Conservation (phyloP, 2,797 vertebrate genomes). For the Aplochiton taeniatus region DNA sequence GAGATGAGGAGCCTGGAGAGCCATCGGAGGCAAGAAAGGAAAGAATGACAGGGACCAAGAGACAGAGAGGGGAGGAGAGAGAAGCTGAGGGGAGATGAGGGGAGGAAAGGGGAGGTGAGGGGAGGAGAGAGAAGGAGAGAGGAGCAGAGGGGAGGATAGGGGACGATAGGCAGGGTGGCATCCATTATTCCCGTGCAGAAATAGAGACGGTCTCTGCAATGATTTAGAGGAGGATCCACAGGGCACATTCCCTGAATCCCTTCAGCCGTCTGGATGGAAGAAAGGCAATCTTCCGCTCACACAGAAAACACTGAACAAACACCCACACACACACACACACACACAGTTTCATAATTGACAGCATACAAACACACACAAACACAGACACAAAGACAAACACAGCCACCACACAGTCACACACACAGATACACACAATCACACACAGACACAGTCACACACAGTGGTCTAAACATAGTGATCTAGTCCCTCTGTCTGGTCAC, state of each 20-base stretch:
- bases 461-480: constrained; percentile 29
- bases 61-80: too few relatives aligned
- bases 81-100: neutral
- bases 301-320: neutral
- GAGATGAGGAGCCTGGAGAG: constrained; percentile 7
- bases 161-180: neutral
- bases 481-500: constrained; percentile 14
- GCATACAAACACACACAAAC: neutral
- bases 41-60: too few relatives aligned
- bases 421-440: too few relatives aligned
- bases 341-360: too few relatives aligned
- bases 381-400: constrained; percentile 13
- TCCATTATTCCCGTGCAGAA: constrained; percentile 15
- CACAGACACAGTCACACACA: neutral
- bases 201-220: constrained; percentile 1
- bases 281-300: neutral
- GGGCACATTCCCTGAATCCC: constrained; percentile 3
- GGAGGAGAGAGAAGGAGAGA: constrained; percentile 17
- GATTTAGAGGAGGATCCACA: neutral
- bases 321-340: neutral
- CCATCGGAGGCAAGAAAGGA: too few relatives aligned
- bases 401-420: too few relatives aligned
- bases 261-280: neutral
- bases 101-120: constrained; percentile 15
- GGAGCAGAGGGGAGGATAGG: neutral